phyloP scores from a whole-genome alignment of 2,797 vertebrate genomes.

The Melanogrammus aeglefinus region DNA sequence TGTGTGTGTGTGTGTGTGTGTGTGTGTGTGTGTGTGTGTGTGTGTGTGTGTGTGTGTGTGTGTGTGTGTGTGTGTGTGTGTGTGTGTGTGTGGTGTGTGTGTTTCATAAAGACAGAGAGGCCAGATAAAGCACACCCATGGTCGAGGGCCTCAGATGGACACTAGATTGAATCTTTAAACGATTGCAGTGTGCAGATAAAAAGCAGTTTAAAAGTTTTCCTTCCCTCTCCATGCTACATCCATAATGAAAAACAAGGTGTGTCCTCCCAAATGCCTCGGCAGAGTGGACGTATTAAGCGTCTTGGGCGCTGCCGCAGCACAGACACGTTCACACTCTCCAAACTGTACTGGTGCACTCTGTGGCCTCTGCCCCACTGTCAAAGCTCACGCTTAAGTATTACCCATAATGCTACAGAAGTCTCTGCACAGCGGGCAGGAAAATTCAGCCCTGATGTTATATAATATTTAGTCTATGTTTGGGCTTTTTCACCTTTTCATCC shows the following conservation, averaged over 20 bases:
- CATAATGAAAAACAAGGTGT: background rate
- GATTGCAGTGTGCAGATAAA: background rate
- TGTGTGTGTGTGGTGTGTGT: background rate
- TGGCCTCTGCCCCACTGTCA: too few species aligned
- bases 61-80: constrained; percentile 4
- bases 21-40: constrained; percentile 12
- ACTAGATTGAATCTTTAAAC: background rate
- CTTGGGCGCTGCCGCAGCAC: too few species aligned
- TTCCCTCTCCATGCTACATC: background rate
- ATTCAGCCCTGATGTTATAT: too few species aligned
- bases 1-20: background rate
- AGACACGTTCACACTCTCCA: too few species aligned
- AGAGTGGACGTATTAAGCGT: too few species aligned
- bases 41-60: constrained; percentile 12
- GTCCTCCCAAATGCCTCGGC: too few species aligned
- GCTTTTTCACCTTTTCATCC: too few species aligned
- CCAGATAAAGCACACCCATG: background rate
- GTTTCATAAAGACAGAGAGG: background rate
- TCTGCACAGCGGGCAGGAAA: too few species aligned
- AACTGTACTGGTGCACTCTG: too few species aligned
- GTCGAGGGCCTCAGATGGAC: background rate
- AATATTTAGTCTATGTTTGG: too few species aligned
- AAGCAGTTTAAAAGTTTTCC: background rate
- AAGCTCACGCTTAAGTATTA: too few species aligned
- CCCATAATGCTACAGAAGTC: too few species aligned